Evolutionary conservation across 37 sponge, comb jelly and placozoan genomes (phyloP), one percentile per base, ranked within the genome.

Genomic region (Halisarca cf. caerulea): DNA sequence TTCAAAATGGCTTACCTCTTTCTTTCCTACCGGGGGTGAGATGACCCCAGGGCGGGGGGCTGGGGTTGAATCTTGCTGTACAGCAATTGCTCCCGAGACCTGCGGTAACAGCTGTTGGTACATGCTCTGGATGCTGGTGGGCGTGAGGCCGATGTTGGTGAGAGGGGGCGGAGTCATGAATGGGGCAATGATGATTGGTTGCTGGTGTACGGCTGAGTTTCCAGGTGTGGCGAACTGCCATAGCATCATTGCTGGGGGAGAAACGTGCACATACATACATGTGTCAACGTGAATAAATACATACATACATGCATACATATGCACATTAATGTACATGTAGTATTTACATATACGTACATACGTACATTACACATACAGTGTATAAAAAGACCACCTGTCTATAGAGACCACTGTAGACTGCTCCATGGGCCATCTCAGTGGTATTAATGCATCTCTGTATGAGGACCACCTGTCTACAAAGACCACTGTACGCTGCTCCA

Each of bases 31-130:
- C 3, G 72, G 72, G 28, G 72, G 72, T 20, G 72, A 71, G 8
- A 71, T 71, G 35, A 71, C 72, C 37, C 72, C 72, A 71, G 72
- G 72, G 28, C 72, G 72, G 28, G 40, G 72, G 40, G 18, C 40
- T 3, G 35, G 28, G 72, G 32, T 37, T 6, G 20, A 23, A 6
- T 37, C 72, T 15, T n/a, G 64, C 30, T 62, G 64, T 23, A 62
- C 25, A 15, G 18, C 7, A 23, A 30, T 23, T 62, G 7, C 64
- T 55, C 17, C 57, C 15, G 25, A n/a, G 6, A 7, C n/a, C n/a
- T 62, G 64, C n/a, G 64, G 64, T 7, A 62, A 23, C n/a, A 62
- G 64, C n/a, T 30, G 30, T 28, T 30, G 64, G 30, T 7, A n/a
- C 25, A n/a, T 4, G 18, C 15, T 8, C 39, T 33, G 72, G 7